Conservation (phyloP, 2,888 invertebrate genomes). For the Luffia ferchaultella region DNA sequence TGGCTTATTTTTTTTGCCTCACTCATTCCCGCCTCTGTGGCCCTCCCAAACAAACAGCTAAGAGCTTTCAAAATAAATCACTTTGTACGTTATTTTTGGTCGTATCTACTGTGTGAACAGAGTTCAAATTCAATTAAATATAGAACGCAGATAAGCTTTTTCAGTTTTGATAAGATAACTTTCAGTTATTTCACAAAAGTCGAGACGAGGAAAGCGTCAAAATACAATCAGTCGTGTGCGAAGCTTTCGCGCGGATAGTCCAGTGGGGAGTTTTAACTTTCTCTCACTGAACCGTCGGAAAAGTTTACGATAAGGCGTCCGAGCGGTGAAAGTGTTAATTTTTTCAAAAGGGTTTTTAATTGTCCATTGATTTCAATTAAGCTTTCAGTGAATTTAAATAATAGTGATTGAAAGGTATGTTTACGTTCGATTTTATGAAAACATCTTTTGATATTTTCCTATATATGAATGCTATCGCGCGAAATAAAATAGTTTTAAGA, state of each 20-base stretch:
- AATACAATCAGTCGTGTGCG: constrained; percentile 57
- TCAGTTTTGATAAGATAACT: constrained; percentile 20
- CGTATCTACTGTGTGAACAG: not conserved
- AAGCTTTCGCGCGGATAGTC: constrained; percentile 44
- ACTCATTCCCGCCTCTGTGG: constrained; percentile 65
- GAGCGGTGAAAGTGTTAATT: constrained; percentile 10
- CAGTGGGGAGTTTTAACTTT: constrained; percentile 21
- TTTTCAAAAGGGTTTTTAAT: not conserved
- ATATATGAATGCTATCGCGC: too few relatives aligned
- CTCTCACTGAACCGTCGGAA: constrained; percentile 8
- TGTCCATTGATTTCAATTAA: not conserved
- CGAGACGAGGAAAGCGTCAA: constrained; percentile 37
- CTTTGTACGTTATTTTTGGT: constrained; percentile 11
- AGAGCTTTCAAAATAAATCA: constrained; percentile 57
- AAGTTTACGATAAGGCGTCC: constrained; percentile 27
- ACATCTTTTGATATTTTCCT: too few relatives aligned
- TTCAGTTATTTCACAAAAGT: constrained; percentile 63
- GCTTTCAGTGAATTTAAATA: too few relatives aligned
- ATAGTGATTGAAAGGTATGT: too few relatives aligned
- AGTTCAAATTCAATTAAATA: constrained; percentile 13
- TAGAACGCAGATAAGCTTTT: constrained; percentile 25
- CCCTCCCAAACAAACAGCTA: constrained; percentile 64
- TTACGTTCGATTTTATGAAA: too few relatives aligned
- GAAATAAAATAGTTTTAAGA: too few relatives aligned
- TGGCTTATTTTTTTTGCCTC: constrained; percentile 64